Evolutionary conservation across 2,888 invertebrate species (phyloP), one percentile per base, ranked within the genome.

Genomic region (Drosophila rubida): DNA sequence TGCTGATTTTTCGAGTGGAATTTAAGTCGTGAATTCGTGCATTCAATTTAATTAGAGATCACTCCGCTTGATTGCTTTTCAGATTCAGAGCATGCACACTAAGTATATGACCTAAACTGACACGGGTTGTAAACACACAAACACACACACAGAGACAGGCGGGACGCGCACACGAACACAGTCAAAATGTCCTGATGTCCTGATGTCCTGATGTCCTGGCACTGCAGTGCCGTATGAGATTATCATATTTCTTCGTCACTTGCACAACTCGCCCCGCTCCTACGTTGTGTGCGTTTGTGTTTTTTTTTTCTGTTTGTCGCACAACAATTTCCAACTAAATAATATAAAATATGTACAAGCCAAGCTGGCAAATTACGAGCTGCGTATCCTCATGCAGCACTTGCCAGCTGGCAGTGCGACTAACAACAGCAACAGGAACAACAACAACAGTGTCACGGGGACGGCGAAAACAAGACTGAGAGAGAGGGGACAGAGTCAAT

Each of bases 331-430:
- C 57, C 75, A 87, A 81, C 80, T 84, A 87, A 84, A 87, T 86
- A 84, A 87, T 84, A 84, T 75, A 81, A 86, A 79, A 79, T 79
- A 68, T 75, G 81, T 79, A 86, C 74, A 80, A 76, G 80, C 63
- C 78, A 78, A 80, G 80, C 83, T 83, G 82, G 82, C 78, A 83
- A 82, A 86, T 86, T 85, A 82, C 83, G 73, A 81, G 73, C 65
- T 66, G 61, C 57, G 55, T 70, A 59, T 73, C 57, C 75, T 63
- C 57, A 62, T 62, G 44, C 77, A 78, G 62, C 67, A 68, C 65
- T 83, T 80, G 84, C 84, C 84, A 84, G 84, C 78, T 87, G 84
- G 87, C 83, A 78, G 61, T 61, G 69, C 78, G 67, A 51, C 64
- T 65, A 58, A 48, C 54, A 51, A 27, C 49, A 55, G 41, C 48